Percentiles rank a stretch among this genome's conserved stretches.
phyloP scores from a whole-genome alignment of 1,140 invertebrate species.

The Eumeta japonica region DNA sequence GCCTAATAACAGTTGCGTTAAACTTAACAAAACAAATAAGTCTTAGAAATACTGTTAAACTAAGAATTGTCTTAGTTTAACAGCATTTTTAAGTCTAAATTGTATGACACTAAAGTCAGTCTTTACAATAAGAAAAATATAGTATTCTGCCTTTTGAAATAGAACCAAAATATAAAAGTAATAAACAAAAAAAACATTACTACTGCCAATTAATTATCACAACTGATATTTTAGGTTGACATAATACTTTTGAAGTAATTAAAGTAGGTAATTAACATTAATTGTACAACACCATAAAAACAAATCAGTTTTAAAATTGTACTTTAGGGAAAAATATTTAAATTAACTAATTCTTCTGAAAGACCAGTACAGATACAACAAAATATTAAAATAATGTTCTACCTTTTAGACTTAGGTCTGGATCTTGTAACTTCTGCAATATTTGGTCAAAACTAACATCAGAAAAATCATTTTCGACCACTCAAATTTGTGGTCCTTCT shows the following conservation, averaged over 20 bases:
- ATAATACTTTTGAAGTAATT: not conserved
- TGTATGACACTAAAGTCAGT: not conserved
- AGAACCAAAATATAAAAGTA: not conserved
- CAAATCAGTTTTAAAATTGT: not conserved
- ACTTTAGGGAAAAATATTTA: no score
- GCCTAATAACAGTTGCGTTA: not conserved
- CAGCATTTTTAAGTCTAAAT: not conserved
- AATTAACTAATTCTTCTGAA: no score
- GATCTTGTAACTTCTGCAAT: not conserved
- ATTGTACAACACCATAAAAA: not conserved
- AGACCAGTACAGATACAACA: no score
- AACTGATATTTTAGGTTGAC: not conserved
- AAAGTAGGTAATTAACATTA: not conserved
- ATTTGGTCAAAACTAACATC: slow-evolving; percentile 1
- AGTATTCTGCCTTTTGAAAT: no score
- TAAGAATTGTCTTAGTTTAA: no score
- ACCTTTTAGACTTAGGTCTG: not conserved
- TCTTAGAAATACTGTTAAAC: no score
- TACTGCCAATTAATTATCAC: not conserved
- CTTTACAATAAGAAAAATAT: not conserved
- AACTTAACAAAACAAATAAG: not conserved
- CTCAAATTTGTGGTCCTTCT: not conserved
- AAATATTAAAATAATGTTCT: not conserved
- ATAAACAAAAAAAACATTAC: not conserved
- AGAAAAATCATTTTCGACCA: not conserved